Conservation (phyloP, 2,113 vertebrate genomes). For the Cottus gobio region DNA sequence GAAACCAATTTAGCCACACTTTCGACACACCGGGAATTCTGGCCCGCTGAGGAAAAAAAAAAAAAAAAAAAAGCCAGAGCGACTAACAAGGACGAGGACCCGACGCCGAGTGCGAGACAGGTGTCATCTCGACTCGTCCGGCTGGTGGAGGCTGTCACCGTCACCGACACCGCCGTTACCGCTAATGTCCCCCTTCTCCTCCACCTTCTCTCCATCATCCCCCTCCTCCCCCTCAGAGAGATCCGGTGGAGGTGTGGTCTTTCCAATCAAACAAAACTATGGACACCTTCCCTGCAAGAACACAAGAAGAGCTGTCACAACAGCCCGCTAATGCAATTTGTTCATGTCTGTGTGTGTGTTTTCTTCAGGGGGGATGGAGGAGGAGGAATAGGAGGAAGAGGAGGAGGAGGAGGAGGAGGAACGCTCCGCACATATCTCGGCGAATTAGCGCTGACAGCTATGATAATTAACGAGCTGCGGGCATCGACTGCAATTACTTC, state of each 20-base stretch:
- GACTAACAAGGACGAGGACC: constrained; percentile 72
- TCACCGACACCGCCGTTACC: constrained; percentile 37
- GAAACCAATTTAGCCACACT: constrained; percentile 76
- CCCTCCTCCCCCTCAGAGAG: neutral
- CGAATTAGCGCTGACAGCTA: constrained; percentile 67
- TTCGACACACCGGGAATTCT: constrained; percentile 71
- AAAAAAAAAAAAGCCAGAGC: constrained; percentile 47
- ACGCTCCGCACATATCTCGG: constrained; percentile 53
- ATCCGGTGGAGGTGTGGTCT: neutral
- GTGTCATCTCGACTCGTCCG: constrained; percentile 64
- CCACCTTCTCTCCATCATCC: neutral
- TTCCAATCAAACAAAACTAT: constrained; percentile 51
- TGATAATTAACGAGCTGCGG: constrained; percentile 71
- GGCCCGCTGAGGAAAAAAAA: constrained; percentile 55
- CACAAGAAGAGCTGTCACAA: constrained; percentile 56
- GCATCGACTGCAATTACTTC: constrained; percentile 64
- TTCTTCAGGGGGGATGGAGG: no score
- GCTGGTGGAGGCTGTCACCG: constrained; percentile 49
- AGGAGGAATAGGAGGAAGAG: constrained; percentile 48
- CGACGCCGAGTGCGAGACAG: constrained; percentile 68
- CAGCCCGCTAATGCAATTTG: constrained; percentile 59
- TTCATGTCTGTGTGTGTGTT: constrained; percentile 58
- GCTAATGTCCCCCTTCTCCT: neutral
- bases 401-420: constrained; percentile 45
- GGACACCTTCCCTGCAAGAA: constrained; percentile 24